Evolutionary conservation across 2,888 invertebrate species (phyloP), one percentile per base, ranked within the genome.

Genomic region (Venusia cambrica): DNA sequence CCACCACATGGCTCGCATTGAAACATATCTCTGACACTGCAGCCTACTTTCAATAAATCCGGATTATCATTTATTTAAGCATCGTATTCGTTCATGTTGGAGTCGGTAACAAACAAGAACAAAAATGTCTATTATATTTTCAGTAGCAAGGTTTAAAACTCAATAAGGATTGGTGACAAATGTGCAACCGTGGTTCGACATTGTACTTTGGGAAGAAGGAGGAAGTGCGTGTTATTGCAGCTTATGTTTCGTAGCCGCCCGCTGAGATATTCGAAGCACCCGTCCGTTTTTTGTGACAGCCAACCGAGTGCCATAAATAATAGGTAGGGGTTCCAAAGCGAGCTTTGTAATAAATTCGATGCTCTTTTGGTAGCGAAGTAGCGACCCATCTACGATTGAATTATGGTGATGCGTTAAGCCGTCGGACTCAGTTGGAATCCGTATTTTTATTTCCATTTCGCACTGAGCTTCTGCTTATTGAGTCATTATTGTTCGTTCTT

Each of bases 191-290:
- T 55, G 49, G 50, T 51, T 45, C 55, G 54, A 57, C 33, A 36
- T 40, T 61, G 64, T 71, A 63, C 71, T 69, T 66, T 66, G 64
- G 67, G 45, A 45, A 36, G n/a, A n/a, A 57, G 57, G 64, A 85
- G 87, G 85, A 87, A 87, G 81, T 81, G 78, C 77, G 74, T 87
- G 84, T 85, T 87, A 73, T 85, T 84, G 81, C 87, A 87, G 85
- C 85, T 85, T 84, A 84, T 65, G 76, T 73, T 78, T 76, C 68
- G 69, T 64, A 73, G 76, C 71, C 78, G 83, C 87, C 87, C 73
- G 87, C 85, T 85, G 85, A 80, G 87, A 76, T 75, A 77, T 78
- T 77, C 76, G 78, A 73, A 60, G 79, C 83, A 84, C 77, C 80
- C 84, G 85, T 77, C 78, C 75, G 68, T 85, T 87, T 87, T 87